phyloP scores from a whole-genome alignment of 2,113 vertebrate genomes.

The Crotalus viridis region DNA sequence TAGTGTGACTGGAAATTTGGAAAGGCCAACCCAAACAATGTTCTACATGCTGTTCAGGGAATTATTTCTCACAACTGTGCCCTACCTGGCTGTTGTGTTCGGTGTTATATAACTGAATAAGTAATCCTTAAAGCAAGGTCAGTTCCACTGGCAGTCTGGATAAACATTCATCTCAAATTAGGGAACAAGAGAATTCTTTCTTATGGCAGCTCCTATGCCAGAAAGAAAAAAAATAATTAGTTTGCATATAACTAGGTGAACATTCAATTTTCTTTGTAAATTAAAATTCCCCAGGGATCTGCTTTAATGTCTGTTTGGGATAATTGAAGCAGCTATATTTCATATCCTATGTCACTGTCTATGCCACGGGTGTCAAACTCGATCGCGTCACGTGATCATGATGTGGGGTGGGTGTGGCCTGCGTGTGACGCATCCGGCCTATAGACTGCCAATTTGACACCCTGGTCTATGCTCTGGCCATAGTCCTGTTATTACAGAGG shows the following conservation, averaged over 20 bases:
- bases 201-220: background rate
- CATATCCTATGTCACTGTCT: background rate
- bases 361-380: background rate
- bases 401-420: too few relatives aligned
- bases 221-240: background rate
- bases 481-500: background rate
- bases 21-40: constrained; percentile 14
- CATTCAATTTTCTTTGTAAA: background rate
- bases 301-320: background rate
- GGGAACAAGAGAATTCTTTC: background rate
- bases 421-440: too few relatives aligned
- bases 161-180: background rate
- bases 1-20: background rate
- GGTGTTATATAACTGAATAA: background rate
- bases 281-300: background rate
- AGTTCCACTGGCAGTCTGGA: background rate
- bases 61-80: background rate
- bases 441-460: too few relatives aligned
- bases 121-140: constrained; percentile 24
- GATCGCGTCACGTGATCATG: too few relatives aligned
- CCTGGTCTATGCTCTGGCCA: background rate
- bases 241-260: background rate
- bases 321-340: background rate
- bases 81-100: background rate
- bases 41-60: constrained; percentile 17